Conservation (phyloP, 2,888 invertebrate genomes). For the Petrophora chlorosata region DNA sequence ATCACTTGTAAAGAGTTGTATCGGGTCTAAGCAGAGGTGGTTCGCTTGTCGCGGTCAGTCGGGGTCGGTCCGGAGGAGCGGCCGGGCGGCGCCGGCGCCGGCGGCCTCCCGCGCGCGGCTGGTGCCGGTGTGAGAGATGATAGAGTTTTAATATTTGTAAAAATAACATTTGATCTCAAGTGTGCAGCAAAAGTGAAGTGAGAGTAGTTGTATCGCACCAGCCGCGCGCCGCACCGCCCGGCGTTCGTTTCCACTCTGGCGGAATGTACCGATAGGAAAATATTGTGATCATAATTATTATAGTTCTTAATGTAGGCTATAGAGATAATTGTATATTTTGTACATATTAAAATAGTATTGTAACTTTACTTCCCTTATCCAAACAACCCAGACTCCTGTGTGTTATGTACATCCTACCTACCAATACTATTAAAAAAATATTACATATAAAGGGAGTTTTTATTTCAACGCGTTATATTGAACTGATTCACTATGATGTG, state of each 20-base stretch:
- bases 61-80: background rate
- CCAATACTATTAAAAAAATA: constrained; percentile 85
- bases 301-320: constrained; percentile 76
- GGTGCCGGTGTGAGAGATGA: constrained; percentile 75
- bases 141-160: constrained; percentile 76
- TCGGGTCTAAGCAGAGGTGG: constrained; percentile 14
- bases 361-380: constrained; percentile 83
- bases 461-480: constrained; percentile 37
- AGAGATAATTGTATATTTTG: constrained; percentile 83
- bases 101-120: constrained; percentile 59
- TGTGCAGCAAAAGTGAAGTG: constrained; percentile 81
- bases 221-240: constrained; percentile 58
- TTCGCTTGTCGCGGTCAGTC: too few relatives aligned
- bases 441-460: constrained; percentile 68
- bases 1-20: constrained; percentile 39
- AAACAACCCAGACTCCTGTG: constrained; percentile 83
- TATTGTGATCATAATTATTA: constrained; percentile 82
- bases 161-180: constrained; percentile 83
- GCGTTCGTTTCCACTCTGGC: constrained; percentile 61
- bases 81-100: constrained; percentile 39
- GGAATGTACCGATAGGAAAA: constrained; percentile 77
- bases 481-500: constrained; percentile 8
- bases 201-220: constrained; percentile 69
- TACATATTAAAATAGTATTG: constrained; percentile 84
- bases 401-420: constrained; percentile 85